A percentile compares a stretch with the other conserved stretches of the same genome.
Conservation (phyloP, 2,113 vertebrate genomes). For the Gila orcuttii region DNA sequence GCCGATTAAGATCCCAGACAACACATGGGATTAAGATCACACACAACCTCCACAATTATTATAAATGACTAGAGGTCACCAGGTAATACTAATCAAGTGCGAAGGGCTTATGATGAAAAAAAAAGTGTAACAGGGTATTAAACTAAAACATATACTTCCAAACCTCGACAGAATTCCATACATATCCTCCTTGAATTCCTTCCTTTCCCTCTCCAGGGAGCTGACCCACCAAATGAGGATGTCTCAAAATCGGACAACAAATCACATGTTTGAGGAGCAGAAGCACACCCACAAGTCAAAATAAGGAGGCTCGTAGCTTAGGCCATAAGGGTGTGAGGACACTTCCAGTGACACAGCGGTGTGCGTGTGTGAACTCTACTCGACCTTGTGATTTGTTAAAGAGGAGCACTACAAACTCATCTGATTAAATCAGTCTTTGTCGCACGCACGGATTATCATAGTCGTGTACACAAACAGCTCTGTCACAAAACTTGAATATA, state of each 20-base stretch:
- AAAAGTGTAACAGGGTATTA: not conserved
- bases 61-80: too few species aligned
- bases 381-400: slow-evolving; percentile 49
- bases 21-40: too few species aligned
- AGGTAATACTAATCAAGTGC: too few species aligned
- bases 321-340: slow-evolving; percentile 7
- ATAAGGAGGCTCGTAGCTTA: not conserved
- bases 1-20: too few species aligned
- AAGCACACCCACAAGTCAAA: slow-evolving; percentile 23
- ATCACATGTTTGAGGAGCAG: not conserved
- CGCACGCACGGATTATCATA: slow-evolving; percentile 44
- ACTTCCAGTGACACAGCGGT: not conserved
- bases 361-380: slow-evolving; percentile 50
- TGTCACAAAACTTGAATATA: slow-evolving; percentile 19
- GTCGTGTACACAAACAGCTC: slow-evolving; percentile 34
- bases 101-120: too few species aligned
- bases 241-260: slow-evolving; percentile 22
- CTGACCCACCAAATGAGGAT: not conserved
- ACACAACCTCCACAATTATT: too few species aligned
- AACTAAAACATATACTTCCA: not conserved
- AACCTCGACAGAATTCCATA: slow-evolving; percentile 3
- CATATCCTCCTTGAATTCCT: slow-evolving; percentile 7
- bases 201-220: not conserved
- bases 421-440: slow-evolving; percentile 53
- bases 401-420: slow-evolving; percentile 37